phyloP scores from a whole-genome alignment of 2,888 invertebrate genomes.

The Chironomus tentans region DNA sequence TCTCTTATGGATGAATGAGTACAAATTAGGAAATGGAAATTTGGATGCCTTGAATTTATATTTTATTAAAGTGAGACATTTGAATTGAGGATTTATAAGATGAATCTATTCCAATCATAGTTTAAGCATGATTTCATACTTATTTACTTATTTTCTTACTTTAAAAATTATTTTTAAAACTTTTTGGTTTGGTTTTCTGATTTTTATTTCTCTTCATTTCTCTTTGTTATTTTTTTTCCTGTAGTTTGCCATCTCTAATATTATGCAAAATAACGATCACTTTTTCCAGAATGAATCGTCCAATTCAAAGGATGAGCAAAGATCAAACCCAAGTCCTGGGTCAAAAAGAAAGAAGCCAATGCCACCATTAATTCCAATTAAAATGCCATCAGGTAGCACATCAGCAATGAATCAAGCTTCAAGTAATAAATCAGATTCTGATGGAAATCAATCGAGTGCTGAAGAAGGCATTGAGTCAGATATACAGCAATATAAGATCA shows the following conservation, averaged over 20 bases:
- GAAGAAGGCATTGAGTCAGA: constrained; percentile 46
- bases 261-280: constrained; percentile 26
- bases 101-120: no score
- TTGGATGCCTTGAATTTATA: no score
- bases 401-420: constrained; percentile 31
- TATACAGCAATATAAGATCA: constrained; percentile 32
- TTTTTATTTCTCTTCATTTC: neutral
- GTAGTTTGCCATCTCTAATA: constrained; percentile 27
- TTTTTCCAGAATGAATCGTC: constrained; percentile 25
- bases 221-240: constrained; percentile 5
- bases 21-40: no score
- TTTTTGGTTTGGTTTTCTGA: neutral
- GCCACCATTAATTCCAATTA: constrained; percentile 22
- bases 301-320: constrained; percentile 18
- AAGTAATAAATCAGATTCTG: constrained; percentile 27
- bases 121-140: no score
- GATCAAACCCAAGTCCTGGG: constrained; percentile 18
- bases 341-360: constrained; percentile 21
- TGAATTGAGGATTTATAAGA: no score
- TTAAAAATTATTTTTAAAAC: neutral
- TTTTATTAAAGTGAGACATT: no score
- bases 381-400: constrained; percentile 26
- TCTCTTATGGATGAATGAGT: no score
- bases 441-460: constrained; percentile 26
- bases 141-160: neutral